Evolutionary conservation across 2,888 invertebrate genomes (phyloP).

Genomic region (Argynnis bischoffii): DNA sequence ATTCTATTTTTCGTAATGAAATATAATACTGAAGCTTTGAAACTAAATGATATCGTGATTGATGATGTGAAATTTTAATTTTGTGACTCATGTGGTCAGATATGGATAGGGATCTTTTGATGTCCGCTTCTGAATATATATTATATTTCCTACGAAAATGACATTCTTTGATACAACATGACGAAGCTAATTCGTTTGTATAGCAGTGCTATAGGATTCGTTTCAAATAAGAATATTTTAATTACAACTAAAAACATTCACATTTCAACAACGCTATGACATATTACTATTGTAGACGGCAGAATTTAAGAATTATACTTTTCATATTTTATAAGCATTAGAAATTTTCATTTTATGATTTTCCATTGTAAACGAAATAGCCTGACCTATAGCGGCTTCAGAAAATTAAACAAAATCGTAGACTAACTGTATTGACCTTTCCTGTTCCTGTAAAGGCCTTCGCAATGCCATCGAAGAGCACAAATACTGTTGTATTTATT

Average conservation of each 20-base stretch:
- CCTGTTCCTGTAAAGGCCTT: conserved; percentile 21
- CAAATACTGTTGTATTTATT: conserved; percentile 30
- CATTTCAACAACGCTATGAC: too few relatives aligned
- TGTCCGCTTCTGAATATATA: conserved; percentile 10
- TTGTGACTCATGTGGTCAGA: conserved; percentile 5
- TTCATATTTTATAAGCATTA: too few relatives aligned
- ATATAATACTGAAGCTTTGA: background rate
- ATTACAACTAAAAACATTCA: too few relatives aligned
- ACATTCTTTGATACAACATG: conserved; percentile 20
- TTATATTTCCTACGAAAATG: background rate
- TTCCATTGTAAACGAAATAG: conserved; percentile 16
- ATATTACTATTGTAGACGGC: too few relatives aligned
- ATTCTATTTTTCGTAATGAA: conserved; percentile 13
- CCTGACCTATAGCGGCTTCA: background rate
- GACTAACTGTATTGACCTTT: conserved; percentile 25
- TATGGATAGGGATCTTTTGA: conserved; percentile 21
- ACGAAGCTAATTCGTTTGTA: background rate
- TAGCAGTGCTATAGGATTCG: background rate
- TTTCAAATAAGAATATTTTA: background rate
- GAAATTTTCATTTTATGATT: too few relatives aligned
- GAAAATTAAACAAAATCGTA: conserved; percentile 24
- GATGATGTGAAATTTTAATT: conserved; percentile 23
- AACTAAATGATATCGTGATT: conserved; percentile 20
- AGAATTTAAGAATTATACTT: too few relatives aligned
- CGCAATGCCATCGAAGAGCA: conserved; percentile 26